Evolutionary conservation across 1,140 invertebrate species (phyloP).

Genomic region (Anastatus disparis): DNA sequence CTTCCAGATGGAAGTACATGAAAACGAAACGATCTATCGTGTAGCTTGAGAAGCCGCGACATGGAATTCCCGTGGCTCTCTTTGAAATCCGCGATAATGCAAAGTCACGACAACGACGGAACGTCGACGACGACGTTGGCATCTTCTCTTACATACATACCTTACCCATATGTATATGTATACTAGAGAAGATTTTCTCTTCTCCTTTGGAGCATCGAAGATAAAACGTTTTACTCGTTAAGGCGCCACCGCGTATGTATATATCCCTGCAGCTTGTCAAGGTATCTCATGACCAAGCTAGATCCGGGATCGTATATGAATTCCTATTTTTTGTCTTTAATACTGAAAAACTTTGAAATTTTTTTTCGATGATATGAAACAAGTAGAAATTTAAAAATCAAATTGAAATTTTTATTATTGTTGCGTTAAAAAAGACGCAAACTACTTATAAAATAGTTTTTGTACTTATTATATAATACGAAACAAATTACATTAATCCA

Average conservation of each 20-base stretch:
- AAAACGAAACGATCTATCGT: slow-evolving; percentile 18
- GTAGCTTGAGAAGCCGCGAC: slow-evolving; percentile 8
- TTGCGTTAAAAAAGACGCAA: no score
- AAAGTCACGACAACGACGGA: slow-evolving; percentile 23
- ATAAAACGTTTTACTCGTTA: slow-evolving; percentile 37
- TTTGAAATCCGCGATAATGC: slow-evolving; percentile 33
- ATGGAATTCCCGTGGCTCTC: slow-evolving; percentile 41
- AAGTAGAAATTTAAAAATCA: no score
- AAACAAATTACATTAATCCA: no score
- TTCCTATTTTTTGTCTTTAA: no score
- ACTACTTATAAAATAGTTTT: no score
- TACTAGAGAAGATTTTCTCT: slow-evolving; percentile 4
- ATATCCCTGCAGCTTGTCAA: no score
- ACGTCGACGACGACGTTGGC: not conserved
- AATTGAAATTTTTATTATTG: no score
- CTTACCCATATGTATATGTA: slow-evolving; percentile 9
- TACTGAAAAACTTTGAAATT: no score
- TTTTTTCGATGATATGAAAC: no score
- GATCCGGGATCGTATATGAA: not conserved
- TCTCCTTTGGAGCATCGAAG: not conserved
- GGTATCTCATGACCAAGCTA: slow-evolving; percentile 31
- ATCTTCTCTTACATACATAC: not conserved
- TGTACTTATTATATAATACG: no score
- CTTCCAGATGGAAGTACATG: not conserved
- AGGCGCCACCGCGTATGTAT: not conserved